These are phyloP conservation scores for Acrobasis suavella DNA, from an alignment of 2,888 invertebrate species.

Conservation along the genomic window DNA sequence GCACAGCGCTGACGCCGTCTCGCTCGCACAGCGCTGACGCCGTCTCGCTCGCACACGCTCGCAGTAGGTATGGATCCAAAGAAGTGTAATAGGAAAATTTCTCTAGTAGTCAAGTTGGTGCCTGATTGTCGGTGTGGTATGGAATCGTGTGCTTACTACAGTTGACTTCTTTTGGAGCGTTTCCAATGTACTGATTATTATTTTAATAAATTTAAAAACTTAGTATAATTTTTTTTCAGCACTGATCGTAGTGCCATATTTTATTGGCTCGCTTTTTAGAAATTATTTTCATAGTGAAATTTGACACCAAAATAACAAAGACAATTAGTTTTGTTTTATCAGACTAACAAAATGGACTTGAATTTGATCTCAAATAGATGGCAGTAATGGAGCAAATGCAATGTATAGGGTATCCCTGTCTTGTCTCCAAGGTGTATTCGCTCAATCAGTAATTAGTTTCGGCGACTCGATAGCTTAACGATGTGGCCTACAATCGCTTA, in stretches of 20 bases:
- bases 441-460: constrained; percentile 46
- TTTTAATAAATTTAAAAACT: constrained; percentile 64
- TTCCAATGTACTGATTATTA: constrained; percentile 80
- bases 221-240: constrained; percentile 75
- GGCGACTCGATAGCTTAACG: constrained; percentile 30
- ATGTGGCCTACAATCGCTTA: constrained; percentile 61
- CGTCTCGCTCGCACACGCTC: constrained; percentile 37
- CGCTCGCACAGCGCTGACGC: constrained; percentile 32
- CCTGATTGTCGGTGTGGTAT: constrained; percentile 65
- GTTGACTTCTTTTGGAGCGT: constrained; percentile 63
- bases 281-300: constrained; percentile 74
- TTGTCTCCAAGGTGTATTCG: constrained; percentile 40
- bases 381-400: constrained; percentile 48
- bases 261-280: constrained; percentile 73
- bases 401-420: constrained; percentile 33
- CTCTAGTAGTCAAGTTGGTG: constrained; percentile 76
- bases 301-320: constrained; percentile 76
- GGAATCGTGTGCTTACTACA: constrained; percentile 54
- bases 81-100: constrained; percentile 68
- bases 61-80: constrained; percentile 53
- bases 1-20: too few relatives aligned
- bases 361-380: constrained; percentile 74
- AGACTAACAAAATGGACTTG: constrained; percentile 65
- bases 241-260: constrained; percentile 80
- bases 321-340: constrained; percentile 61